Evolutionary conservation across 1,140 invertebrate genomes (phyloP).

Genomic region (Matsumurasca onukii): DNA sequence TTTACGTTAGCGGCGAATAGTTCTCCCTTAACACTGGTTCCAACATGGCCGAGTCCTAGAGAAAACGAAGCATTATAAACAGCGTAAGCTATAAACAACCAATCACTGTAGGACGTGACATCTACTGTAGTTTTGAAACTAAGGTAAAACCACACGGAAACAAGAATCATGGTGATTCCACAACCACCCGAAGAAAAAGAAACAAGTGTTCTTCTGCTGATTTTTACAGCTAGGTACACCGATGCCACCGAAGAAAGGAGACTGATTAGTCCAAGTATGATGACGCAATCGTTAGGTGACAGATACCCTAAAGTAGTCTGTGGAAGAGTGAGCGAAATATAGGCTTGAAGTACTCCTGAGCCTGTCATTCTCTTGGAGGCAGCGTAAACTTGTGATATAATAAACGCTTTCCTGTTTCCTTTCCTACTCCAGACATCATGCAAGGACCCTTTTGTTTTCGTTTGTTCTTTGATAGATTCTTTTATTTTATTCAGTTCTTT

Average conservation of each 20-base stretch:
- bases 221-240: conserved; percentile 43
- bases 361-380: conserved; percentile 78
- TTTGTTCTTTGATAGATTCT: conserved; percentile 29
- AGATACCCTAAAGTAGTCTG: conserved; percentile 39
- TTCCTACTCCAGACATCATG: conserved; percentile 25
- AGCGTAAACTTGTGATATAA: conserved; percentile 63
- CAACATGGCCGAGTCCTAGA: conserved; percentile 33
- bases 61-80: conserved; percentile 32
- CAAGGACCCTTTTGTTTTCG: conserved; percentile 27
- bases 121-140: neutral
- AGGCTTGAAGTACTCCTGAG: conserved; percentile 71
- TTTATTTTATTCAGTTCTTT: conserved; percentile 35
- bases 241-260: conserved; percentile 48
- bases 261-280: conserved; percentile 28
- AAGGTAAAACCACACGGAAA: conserved; percentile 18
- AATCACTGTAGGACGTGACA: conserved; percentile 15
- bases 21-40: conserved; percentile 36
- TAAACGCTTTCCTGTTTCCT: conserved; percentile 56
- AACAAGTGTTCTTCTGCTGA: conserved; percentile 50
- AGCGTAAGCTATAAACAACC: conserved; percentile 30
- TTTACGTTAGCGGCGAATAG: conserved; percentile 35
- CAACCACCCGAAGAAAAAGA: conserved; percentile 43
- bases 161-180: conserved; percentile 30
- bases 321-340: conserved; percentile 73
- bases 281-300: conserved; percentile 23